Evolutionary conservation across 1,140 invertebrate species (phyloP).

Genomic region (Drosophila trapezifrons): DNA sequence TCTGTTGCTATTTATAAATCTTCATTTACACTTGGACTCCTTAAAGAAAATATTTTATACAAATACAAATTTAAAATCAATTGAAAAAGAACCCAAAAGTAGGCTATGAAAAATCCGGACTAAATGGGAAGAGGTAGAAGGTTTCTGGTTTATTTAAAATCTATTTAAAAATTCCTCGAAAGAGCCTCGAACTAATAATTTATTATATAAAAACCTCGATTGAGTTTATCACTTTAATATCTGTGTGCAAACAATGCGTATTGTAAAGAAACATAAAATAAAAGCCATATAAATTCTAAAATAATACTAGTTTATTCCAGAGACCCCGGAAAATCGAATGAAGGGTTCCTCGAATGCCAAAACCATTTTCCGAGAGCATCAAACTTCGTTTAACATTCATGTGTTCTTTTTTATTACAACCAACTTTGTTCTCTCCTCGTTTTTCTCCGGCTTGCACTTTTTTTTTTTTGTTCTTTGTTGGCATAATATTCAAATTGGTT

Average conservation of each 20-base stretch:
- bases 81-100: background rate
- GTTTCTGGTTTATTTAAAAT: background rate
- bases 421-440: background rate
- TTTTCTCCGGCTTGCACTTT: background rate
- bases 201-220: background rate
- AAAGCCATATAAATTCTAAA: background rate
- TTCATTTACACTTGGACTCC: background rate
- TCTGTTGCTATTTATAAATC: background rate
- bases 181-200: background rate
- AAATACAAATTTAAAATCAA: background rate
- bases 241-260: background rate
- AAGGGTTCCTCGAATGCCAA: background rate
- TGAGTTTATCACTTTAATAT: background rate
- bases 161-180: background rate
- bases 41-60: too few species aligned
- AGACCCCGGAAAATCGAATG: background rate
- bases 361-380: conserved; percentile 14
- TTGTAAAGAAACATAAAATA: background rate
- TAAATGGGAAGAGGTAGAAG: background rate
- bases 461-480: conserved; percentile 34
- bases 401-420: conserved; percentile 4
- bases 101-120: too few species aligned
- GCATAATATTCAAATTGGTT: conserved; percentile 76
- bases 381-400: background rate
- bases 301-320: background rate